These are phyloP conservation scores for Drosophila subobscura DNA, from an alignment of 1,140 invertebrate genomes.

Conservation along the genomic window DNA sequence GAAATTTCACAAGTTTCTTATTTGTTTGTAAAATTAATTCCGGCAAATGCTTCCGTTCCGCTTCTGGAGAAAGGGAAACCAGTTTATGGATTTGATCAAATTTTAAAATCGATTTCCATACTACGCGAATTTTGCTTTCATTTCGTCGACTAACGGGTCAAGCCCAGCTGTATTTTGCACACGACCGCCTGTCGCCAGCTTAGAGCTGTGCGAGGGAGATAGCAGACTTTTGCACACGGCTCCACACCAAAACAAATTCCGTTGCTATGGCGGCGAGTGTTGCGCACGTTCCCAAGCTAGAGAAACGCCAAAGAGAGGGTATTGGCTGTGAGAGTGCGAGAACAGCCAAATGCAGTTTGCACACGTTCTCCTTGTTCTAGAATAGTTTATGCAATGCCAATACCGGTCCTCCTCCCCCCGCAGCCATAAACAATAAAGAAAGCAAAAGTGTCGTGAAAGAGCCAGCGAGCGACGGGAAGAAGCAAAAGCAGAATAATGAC, in stretches of 20 bases:
- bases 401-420: background rate
- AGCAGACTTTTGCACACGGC: conserved; percentile 69
- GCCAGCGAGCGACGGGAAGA: conserved; percentile 22
- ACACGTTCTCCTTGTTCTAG: conserved; percentile 46
- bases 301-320: conserved; percentile 2
- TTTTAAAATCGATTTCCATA: conserved; percentile 36
- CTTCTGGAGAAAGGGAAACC: conserved; percentile 36
- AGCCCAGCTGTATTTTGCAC: conserved; percentile 53
- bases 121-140: conserved; percentile 40
- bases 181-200: conserved; percentile 30
- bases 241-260: conserved; percentile 70
- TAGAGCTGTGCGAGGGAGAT: conserved; percentile 16
- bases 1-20: conserved; percentile 26
- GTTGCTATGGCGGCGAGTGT: conserved; percentile 65
- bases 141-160: conserved; percentile 8
- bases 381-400: conserved; percentile 29
- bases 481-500: conserved; percentile 6
- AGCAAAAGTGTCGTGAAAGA: conserved; percentile 48
- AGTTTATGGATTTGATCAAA: conserved; percentile 23
- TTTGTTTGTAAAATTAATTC: conserved; percentile 25
- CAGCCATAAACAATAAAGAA: conserved; percentile 7
- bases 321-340: background rate
- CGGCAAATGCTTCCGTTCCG: conserved; percentile 35
- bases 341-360: conserved; percentile 52
- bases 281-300: conserved; percentile 67